These are phyloP conservation scores for Channa striata DNA, from an alignment of 2,797 vertebrate genomes.

Conservation along the genomic window DNA sequence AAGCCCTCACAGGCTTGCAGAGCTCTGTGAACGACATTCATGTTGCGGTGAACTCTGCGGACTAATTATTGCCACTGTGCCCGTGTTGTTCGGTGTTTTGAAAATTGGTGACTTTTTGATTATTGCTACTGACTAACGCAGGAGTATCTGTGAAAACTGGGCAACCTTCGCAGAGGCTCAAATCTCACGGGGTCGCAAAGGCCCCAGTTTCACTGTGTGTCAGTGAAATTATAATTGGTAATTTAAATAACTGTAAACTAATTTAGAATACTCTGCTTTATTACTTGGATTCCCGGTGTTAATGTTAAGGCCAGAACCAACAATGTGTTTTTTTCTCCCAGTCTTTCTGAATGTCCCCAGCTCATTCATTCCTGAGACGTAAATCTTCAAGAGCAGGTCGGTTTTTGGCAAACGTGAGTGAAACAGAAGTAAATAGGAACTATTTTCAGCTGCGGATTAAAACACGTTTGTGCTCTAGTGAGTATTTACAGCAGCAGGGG, in stretches of 20 bases:
- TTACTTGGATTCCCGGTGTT: background rate
- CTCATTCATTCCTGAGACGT: background rate
- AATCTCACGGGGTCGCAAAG: background rate
- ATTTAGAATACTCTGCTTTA: constrained; percentile 20
- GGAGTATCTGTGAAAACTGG: background rate
- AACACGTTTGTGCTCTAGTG: background rate
- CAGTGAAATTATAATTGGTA: background rate
- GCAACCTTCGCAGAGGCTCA: background rate
- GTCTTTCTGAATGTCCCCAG: background rate
- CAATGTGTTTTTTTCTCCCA: background rate
- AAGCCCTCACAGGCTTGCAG: background rate
- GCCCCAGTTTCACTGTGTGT: background rate
- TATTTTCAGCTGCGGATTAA: background rate
- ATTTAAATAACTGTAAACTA: constrained; percentile 27
- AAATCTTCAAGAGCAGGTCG: background rate
- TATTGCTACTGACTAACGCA: background rate
- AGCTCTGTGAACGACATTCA: background rate
- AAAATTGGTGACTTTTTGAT: constrained; percentile 4
- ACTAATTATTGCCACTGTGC: constrained; percentile 3
- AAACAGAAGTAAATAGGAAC: background rate
- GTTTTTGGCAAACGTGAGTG: background rate
- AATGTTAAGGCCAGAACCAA: background rate
- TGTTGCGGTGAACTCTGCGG: background rate
- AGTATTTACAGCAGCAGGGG: background rate
- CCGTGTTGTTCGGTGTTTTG: background rate